A percentile compares a stretch with the other conserved stretches of the same genome.
phyloP scores from a whole-genome alignment of 2,888 invertebrate genomes.

The Eulithis prunata region DNA sequence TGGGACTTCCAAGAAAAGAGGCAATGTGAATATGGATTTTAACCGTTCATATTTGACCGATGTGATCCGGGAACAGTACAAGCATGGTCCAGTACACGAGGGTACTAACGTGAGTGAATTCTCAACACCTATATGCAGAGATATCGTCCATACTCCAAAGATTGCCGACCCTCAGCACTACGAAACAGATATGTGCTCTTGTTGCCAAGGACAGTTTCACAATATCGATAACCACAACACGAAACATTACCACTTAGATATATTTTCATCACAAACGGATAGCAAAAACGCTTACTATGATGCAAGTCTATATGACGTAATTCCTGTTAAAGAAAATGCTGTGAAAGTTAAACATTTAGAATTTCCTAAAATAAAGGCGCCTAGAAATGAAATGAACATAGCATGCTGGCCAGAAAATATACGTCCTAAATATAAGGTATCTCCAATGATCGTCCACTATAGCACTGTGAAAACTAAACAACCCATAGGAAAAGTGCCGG shows the following conservation, averaged over 20 bases:
- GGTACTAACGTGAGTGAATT: constrained; percentile 59
- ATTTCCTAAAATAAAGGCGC: constrained; percentile 46
- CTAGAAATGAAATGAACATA: constrained; percentile 40
- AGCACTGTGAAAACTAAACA: constrained; percentile 34
- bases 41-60: constrained; percentile 51
- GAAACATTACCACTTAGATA: constrained; percentile 31
- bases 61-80: constrained; percentile 62
- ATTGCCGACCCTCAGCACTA: constrained; percentile 14
- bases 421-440: constrained; percentile 42
- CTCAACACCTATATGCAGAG: constrained; percentile 64
- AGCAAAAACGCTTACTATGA: constrained; percentile 60
- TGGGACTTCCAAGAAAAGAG: constrained; percentile 15
- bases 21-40: constrained; percentile 23
- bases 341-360: constrained; percentile 47
- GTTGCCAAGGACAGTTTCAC: constrained; percentile 62
- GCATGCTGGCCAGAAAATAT: constrained; percentile 51
- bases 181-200: constrained; percentile 65
- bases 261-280: constrained; percentile 32
- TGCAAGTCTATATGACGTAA: constrained; percentile 66
- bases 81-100: constrained; percentile 49
- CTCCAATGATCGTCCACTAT: constrained; percentile 42
- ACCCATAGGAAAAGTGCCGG: constrained; percentile 28
- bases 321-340: constrained; percentile 69
- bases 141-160: constrained; percentile 14
- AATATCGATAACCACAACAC: constrained; percentile 59